Percentiles rank a stretch among this genome's conserved stretches.
Evolutionary conservation across 2,888 invertebrate species (phyloP).

Genomic region (Hipparchia semele): DNA sequence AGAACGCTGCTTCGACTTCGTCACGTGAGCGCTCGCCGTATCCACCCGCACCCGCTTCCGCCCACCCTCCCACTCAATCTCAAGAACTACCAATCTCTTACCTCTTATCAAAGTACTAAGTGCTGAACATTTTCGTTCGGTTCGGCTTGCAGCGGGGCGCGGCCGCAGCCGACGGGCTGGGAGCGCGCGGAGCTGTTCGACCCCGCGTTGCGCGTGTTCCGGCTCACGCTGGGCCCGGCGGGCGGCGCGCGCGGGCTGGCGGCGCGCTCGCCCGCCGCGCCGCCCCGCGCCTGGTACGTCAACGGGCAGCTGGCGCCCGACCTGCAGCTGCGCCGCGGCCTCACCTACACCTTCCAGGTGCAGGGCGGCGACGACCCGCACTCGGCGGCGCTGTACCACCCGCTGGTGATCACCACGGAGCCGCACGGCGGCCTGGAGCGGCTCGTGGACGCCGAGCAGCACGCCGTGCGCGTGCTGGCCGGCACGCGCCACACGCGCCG

Average conservation of each 20-base stretch:
- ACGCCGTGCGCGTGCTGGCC: conserved; percentile 86
- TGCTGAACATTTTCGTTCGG: too few relatives aligned
- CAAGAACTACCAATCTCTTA: too few relatives aligned
- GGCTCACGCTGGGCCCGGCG: conserved; percentile 92
- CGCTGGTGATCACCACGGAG: conserved; percentile 93
- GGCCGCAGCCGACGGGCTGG: conserved; percentile 72
- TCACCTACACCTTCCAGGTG: conserved; percentile 92
- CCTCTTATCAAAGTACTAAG: too few relatives aligned
- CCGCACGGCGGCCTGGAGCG: conserved; percentile 93
- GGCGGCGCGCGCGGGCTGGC: conserved; percentile 93
- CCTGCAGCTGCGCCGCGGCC: conserved; percentile 92
- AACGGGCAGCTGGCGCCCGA: conserved; percentile 95
- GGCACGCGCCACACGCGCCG: conserved; percentile 92
- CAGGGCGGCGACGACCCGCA: conserved; percentile 95
- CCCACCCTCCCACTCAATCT: too few relatives aligned
- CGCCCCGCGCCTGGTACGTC: conserved; percentile 94
- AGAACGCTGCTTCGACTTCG: conserved; percentile 87
- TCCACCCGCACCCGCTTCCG: too few relatives aligned
- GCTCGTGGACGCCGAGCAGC: conserved; percentile 84
- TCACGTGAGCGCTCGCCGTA: conserved; percentile 54
- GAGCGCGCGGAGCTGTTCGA: conserved; percentile 86
- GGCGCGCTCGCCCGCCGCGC: conserved; percentile 86
- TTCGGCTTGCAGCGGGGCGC: conserved; percentile 28
- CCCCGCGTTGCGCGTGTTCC: conserved; percentile 89
- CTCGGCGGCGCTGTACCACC: conserved; percentile 93